A percentile compares a stretch with the other conserved stretches of the same genome.
phyloP scores from a whole-genome alignment of 2,888 invertebrate species.

The Epirrhoe tristata region DNA sequence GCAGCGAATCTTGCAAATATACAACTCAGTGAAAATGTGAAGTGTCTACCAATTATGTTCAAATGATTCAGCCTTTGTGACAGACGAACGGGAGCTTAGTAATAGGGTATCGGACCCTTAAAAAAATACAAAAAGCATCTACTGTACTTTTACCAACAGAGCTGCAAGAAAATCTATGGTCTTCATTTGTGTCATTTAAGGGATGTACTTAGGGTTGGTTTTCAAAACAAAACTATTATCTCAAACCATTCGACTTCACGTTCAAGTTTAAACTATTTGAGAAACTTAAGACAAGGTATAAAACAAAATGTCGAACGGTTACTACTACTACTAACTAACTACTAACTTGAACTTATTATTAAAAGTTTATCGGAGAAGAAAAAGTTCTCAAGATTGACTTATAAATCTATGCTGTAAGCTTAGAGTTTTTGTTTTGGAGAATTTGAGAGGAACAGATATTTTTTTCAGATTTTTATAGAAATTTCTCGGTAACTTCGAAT shows the following conservation, averaged over 20 bases:
- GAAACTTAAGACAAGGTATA: not conserved
- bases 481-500: not conserved
- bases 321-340: too few species aligned
- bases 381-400: not conserved
- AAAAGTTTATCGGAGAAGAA: not conserved
- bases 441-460: not conserved
- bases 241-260: not conserved
- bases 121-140: too few species aligned
- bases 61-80: too few species aligned
- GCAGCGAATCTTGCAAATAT: too few species aligned
- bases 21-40: too few species aligned
- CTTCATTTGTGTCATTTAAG: too few species aligned
- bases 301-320: not conserved
- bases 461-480: not conserved
- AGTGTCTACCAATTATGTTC: too few species aligned
- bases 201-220: not conserved
- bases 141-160: too few species aligned
- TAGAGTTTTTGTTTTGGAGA: not conserved
- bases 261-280: not conserved
- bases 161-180: too few species aligned
- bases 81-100: too few species aligned
- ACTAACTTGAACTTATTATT: not conserved
- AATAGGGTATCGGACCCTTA: too few species aligned
- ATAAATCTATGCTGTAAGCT: not conserved
- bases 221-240: not conserved